These are phyloP conservation scores for Tipula unca DNA, from an alignment of 2,888 invertebrate genomes.

Conservation along the genomic window DNA sequence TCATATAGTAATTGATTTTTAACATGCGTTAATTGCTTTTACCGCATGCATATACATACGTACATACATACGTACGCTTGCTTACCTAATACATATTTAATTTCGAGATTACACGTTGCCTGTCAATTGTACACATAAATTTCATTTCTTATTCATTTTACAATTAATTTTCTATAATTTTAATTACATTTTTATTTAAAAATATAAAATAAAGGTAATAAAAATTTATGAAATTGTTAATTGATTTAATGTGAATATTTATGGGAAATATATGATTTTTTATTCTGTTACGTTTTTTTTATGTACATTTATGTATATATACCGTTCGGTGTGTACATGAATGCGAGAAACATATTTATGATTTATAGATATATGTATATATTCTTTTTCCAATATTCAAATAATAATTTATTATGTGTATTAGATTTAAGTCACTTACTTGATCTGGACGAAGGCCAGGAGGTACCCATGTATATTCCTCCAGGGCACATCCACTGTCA, in stretches of 20 bases:
- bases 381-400: background rate
- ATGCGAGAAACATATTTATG: background rate
- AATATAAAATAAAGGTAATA: background rate
- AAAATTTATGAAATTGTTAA: background rate
- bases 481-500: slow-evolving; percentile 94
- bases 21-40: background rate
- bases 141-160: background rate
- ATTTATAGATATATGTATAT: background rate
- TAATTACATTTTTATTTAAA: background rate
- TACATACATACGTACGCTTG: background rate
- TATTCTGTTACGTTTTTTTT: background rate
- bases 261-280: background rate
- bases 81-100: background rate
- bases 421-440: slow-evolving; percentile 49
- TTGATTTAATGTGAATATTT: background rate
- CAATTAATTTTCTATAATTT: background rate
- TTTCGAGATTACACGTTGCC: background rate
- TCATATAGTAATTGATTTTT: background rate
- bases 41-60: background rate
- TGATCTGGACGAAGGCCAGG: slow-evolving; percentile 93
- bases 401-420: background rate
- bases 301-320: background rate
- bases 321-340: background rate
- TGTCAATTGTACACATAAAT: background rate
- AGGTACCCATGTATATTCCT: slow-evolving; percentile 98